These are phyloP conservation scores for Sesamia inferens DNA, from an alignment of 2,888 invertebrate species.

Conservation along the genomic window DNA sequence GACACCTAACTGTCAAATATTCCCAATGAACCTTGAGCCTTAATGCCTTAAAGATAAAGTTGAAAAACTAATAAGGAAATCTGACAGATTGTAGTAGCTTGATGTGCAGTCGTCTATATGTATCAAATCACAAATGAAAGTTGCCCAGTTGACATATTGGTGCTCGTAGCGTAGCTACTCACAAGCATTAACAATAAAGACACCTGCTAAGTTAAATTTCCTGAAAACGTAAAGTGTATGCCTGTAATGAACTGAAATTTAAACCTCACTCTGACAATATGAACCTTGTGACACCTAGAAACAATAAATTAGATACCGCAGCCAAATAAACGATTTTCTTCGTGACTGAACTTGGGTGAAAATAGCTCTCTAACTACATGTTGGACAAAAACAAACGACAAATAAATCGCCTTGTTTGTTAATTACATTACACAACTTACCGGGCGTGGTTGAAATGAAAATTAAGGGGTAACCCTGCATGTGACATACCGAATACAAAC, in stretches of 20 bases:
- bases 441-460: constrained; percentile 63
- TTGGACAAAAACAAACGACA: constrained; percentile 47
- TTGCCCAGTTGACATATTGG: too few relatives aligned
- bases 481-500: constrained; percentile 56
- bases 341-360: constrained; percentile 48
- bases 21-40: too few relatives aligned
- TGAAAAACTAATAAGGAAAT: too few relatives aligned
- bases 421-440: constrained; percentile 62
- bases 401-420: constrained; percentile 65
- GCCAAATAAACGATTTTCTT: constrained; percentile 47
- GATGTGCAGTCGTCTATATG: too few relatives aligned
- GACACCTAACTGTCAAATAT: too few relatives aligned
- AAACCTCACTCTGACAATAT: constrained; percentile 3
- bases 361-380: constrained; percentile 57
- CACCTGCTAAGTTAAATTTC: not conserved
- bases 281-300: constrained; percentile 41
- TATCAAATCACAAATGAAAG: too few relatives aligned
- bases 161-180: not conserved
- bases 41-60: too few relatives aligned
- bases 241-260: not conserved
- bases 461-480: constrained; percentile 64
- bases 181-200: not conserved
- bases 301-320: constrained; percentile 29
- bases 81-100: too few relatives aligned
- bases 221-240: not conserved